Evolutionary conservation across 2,797 vertebrate species (phyloP).

Genomic region (Kryptolebias ocellatus): DNA sequence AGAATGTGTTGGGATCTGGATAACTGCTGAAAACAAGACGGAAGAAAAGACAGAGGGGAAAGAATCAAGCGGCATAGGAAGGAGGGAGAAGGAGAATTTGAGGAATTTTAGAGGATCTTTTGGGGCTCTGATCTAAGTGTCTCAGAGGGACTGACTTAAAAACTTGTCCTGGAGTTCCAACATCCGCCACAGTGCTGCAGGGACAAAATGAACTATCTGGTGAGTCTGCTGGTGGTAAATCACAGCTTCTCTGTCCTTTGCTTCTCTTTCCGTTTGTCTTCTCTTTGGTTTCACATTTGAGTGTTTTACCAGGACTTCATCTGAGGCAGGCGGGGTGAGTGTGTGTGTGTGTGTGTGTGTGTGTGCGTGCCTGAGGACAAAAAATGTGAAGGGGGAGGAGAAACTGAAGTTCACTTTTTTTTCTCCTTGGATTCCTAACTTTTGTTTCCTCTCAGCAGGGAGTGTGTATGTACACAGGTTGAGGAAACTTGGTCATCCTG

Average conservation of each 20-base stretch:
- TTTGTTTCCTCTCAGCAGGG: constrained; percentile 65
- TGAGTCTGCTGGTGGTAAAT: constrained; percentile 56
- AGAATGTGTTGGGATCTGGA: constrained; percentile 75
- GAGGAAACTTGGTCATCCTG: constrained; percentile 25
- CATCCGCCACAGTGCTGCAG: constrained; percentile 40
- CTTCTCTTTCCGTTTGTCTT: constrained; percentile 14
- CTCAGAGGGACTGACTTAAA: constrained; percentile 52
- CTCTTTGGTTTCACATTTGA: constrained; percentile 15
- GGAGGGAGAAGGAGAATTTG: constrained; percentile 3
- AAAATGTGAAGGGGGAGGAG: constrained; percentile 54
- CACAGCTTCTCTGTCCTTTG: constrained; percentile 8
- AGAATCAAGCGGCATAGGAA: constrained; percentile 2
- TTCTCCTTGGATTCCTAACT: constrained; percentile 61
- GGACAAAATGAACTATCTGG: constrained; percentile 76
- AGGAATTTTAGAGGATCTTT: constrained; percentile 35
- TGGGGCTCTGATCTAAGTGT: constrained; percentile 45
- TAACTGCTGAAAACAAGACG: constrained; percentile 50
- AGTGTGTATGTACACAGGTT: constrained; percentile 28
- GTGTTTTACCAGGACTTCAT: constrained; percentile 44
- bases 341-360: no score
- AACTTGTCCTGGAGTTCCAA: constrained; percentile 49
- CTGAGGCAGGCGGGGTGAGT: neutral
- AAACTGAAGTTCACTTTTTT: constrained; percentile 65
- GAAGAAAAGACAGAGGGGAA: constrained; percentile 11
- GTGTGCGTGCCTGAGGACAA: constrained; percentile 18